Evolutionary conservation across 37 sponge, comb jelly and placozoan genomes (phyloP).

Genomic region (Oopsacas minuta): DNA sequence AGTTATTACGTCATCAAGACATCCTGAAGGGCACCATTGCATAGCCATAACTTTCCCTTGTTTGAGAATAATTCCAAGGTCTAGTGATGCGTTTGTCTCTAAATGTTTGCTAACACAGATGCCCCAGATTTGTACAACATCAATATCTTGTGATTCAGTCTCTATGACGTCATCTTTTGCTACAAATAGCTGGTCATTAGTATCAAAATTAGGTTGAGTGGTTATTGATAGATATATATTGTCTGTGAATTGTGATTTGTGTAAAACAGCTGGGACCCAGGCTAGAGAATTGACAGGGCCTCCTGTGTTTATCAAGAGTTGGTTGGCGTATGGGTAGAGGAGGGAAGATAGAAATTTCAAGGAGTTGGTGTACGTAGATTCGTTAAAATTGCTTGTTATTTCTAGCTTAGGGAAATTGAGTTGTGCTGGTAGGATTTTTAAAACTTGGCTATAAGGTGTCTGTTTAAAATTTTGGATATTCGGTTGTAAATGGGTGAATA

Average conservation of each 20-base stretch:
- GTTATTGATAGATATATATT: not conserved
- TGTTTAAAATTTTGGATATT: not conserved
- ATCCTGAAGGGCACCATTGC: slow-evolving; percentile 2
- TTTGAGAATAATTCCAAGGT: not conserved
- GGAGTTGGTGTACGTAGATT: not conserved
- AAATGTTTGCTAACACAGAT: not conserved
- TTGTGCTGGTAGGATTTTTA: not conserved
- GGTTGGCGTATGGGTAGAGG: not conserved
- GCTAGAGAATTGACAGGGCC: not conserved
- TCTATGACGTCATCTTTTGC: not conserved
- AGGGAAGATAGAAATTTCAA: not conserved
- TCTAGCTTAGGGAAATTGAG: not conserved
- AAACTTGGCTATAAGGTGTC: not conserved
- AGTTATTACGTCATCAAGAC: not conserved
- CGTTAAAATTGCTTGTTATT: not conserved
- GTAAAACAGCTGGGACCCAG: not conserved
- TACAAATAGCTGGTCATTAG: not conserved
- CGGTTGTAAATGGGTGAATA: not conserved
- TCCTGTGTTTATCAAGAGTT: not conserved
- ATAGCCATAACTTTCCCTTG: not conserved
- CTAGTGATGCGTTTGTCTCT: not conserved
- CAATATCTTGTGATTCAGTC: not conserved
- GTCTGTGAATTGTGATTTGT: not conserved
- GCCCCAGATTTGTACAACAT: not conserved
- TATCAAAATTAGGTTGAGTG: not conserved